These are phyloP conservation scores for Tiliacea citrago DNA, from an alignment of 2,888 invertebrate species.

Conservation along the genomic window DNA sequence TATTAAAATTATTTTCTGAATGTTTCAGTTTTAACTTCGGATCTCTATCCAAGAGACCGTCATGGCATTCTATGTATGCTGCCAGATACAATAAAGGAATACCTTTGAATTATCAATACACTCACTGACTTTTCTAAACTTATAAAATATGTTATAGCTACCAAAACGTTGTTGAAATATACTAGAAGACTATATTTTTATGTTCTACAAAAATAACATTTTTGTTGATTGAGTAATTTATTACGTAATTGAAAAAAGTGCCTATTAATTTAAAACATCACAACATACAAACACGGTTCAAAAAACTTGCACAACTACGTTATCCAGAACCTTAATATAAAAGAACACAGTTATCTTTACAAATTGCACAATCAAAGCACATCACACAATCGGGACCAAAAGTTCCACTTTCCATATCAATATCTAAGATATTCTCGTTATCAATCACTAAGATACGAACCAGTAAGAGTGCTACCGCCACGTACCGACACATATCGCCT, in stretches of 20 bases:
- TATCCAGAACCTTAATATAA: neutral
- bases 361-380: constrained; percentile 21
- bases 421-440: constrained; percentile 42
- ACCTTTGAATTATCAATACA: neutral
- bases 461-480: constrained; percentile 77
- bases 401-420: constrained; percentile 21
- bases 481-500: constrained; percentile 80
- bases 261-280: no score
- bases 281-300: neutral
- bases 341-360: neutral
- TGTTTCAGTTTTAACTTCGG: neutral
- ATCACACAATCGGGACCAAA: neutral
- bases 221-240: neutral
- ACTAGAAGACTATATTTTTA: neutral
- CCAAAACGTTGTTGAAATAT: neutral
- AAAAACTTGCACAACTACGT: neutral
- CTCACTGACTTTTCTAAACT: neutral
- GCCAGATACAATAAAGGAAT: neutral
- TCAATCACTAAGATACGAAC: constrained; percentile 77
- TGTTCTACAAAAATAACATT: neutral
- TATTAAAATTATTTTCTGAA: neutral
- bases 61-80: neutral
- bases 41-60: neutral
- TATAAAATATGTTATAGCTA: neutral
- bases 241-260: neutral